phyloP scores from a whole-genome alignment of 2,888 invertebrate species.

The Cosmia trapezina region DNA sequence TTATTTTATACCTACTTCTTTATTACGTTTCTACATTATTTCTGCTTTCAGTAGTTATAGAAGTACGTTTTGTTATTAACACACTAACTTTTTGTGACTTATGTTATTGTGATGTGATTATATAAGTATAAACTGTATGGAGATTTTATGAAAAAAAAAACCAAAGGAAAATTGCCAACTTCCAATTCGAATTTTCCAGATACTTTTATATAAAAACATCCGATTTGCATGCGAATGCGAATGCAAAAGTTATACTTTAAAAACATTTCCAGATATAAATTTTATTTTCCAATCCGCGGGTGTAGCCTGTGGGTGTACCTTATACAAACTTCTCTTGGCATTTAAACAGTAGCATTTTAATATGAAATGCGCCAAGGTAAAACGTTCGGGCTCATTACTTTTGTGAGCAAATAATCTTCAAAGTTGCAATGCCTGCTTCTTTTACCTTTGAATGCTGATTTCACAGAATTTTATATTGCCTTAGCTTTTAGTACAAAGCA shows the following conservation, averaged over 20 bases:
- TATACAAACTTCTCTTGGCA: constrained; percentile 11
- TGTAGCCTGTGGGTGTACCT: not conserved
- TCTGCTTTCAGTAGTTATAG: too few species aligned
- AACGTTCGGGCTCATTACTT: constrained; percentile 35
- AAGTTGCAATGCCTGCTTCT: constrained; percentile 28
- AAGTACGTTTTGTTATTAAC: too few species aligned
- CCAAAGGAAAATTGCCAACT: not conserved
- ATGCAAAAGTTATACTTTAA: not conserved
- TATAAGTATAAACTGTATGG: too few species aligned
- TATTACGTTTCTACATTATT: not conserved
- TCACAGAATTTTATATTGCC: not conserved
- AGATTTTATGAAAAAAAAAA: too few species aligned
- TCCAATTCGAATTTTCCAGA: not conserved
- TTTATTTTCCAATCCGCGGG: not conserved
- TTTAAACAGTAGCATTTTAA: constrained; percentile 20
- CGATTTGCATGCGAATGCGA: not conserved
- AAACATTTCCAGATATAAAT: constrained; percentile 15
- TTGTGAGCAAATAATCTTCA: constrained; percentile 42
- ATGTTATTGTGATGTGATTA: too few species aligned
- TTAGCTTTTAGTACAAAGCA: constrained; percentile 9
- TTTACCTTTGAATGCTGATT: constrained; percentile 33
- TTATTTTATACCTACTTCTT: not conserved
- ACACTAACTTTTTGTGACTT: too few species aligned
- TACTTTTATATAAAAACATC: constrained; percentile 8
- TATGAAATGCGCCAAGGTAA: constrained; percentile 14